phyloP scores from a whole-genome alignment of 2,888 invertebrate genomes.

The Nomada lathburiana region DNA sequence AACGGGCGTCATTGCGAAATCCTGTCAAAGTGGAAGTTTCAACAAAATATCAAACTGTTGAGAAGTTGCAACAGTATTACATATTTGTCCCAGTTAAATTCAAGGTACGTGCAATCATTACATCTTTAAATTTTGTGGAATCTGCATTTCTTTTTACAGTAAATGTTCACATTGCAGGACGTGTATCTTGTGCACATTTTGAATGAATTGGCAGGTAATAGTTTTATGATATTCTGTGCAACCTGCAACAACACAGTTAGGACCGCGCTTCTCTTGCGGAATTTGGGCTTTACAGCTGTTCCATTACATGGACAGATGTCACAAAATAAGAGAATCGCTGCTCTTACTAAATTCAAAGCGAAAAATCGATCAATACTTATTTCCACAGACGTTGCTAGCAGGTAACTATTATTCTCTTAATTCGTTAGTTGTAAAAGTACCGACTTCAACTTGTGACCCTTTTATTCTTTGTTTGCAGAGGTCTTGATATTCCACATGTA shows the following conservation, averaged over 20 bases:
- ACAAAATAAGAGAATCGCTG: conserved; percentile 97
- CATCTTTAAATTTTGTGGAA: conserved; percentile 11
- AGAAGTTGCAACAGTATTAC: conserved; percentile 97
- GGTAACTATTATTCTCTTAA: conserved; percentile 85
- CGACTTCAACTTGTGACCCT: neutral
- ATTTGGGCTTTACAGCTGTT: conserved; percentile 96
- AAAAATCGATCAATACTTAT: conserved; percentile 97
- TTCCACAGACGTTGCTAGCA: conserved; percentile 99
- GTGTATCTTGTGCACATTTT: conserved; percentile 97
- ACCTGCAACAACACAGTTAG: conserved; percentile 97
- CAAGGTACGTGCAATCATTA: conserved; percentile 88
- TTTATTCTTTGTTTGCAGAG: conserved; percentile 86
- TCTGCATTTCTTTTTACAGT: neutral
- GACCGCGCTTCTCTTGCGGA: conserved; percentile 94
- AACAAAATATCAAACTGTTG: conserved; percentile 99
- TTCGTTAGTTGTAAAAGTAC: neutral
- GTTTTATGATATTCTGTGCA: conserved; percentile 98
- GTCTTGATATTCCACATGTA: conserved; percentile 99
- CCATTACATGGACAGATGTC: conserved; percentile 99
- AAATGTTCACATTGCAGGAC: conserved; percentile 87
- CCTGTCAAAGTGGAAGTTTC: conserved; percentile 98
- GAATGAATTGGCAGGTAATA: conserved; percentile 97
- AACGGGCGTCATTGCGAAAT: conserved; percentile 96
- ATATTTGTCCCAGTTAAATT: conserved; percentile 97
- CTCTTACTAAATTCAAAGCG: conserved; percentile 98